Percentiles rank a stretch among this genome's conserved stretches.
Evolutionary conservation across 1,140 invertebrate species (phyloP).

Genomic region (Orchestia grillus): DNA sequence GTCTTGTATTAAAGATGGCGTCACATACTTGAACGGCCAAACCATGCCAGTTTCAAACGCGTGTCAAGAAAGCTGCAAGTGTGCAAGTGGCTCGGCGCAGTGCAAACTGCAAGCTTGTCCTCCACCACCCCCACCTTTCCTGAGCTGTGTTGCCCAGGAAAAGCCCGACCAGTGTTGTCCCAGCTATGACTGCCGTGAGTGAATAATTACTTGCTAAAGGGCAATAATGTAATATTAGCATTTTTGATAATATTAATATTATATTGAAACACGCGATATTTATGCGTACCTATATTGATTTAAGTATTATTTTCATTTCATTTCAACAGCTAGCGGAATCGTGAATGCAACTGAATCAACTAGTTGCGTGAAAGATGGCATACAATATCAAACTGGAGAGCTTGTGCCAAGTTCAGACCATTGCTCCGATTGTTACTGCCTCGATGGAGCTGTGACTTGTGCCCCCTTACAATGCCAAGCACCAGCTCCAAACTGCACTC

Average conservation of each 20-base stretch:
- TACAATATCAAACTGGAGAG: slow-evolving; percentile 69
- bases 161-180: slow-evolving; percentile 81
- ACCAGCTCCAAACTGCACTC: slow-evolving; percentile 67
- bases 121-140: slow-evolving; percentile 77
- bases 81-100: slow-evolving; percentile 86
- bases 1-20: slow-evolving; percentile 75
- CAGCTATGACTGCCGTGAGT: slow-evolving; percentile 81
- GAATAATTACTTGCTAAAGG: not conserved
- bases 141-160: slow-evolving; percentile 77
- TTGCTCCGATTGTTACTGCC: slow-evolving; percentile 70
- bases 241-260: not conserved
- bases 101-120: slow-evolving; percentile 83
- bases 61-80: slow-evolving; percentile 84
- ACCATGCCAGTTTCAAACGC: slow-evolving; percentile 79
- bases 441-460: slow-evolving; percentile 70
- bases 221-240: not conserved
- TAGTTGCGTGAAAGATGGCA: slow-evolving; percentile 62
- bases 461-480: slow-evolving; percentile 69
- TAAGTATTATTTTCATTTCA: not conserved
- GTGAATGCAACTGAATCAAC: slow-evolving; percentile 8
- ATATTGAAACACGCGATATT: not conserved
- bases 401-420: slow-evolving; percentile 69
- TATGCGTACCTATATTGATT: not conserved
- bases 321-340: slow-evolving; percentile 30
- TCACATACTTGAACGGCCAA: slow-evolving; percentile 83